Conservation (phyloP, 2,797 vertebrate genomes). For the Hydrocynus forskahlii region DNA sequence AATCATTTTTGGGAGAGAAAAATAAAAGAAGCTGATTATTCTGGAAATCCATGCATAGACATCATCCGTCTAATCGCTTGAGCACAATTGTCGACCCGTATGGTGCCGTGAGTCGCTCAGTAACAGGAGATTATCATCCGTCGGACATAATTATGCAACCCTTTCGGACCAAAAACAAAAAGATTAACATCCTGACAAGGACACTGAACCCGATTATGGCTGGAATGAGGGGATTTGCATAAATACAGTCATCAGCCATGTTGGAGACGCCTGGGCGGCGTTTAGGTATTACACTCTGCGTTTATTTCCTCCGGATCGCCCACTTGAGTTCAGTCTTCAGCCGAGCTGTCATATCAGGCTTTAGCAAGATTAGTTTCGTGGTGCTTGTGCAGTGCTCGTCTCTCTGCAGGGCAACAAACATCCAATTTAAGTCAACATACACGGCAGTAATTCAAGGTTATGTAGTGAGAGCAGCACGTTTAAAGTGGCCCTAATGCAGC, state of each 20-base stretch:
- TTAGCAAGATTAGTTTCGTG: not conserved
- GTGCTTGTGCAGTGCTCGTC: not conserved
- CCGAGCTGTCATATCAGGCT: not conserved
- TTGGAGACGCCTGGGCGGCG: not conserved
- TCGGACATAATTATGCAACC: too few relatives aligned
- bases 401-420: conserved; percentile 6
- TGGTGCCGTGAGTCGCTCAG: too few relatives aligned
- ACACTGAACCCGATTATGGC: not conserved
- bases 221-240: conserved; percentile 1
- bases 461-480: conserved; percentile 10
- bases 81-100: too few relatives aligned
- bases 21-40: too few relatives aligned
- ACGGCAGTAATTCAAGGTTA: conserved; percentile 12
- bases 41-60: too few relatives aligned
- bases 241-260: not conserved
- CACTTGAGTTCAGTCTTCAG: conserved; percentile 6
- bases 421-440: conserved; percentile 16
- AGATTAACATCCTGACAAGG: not conserved
- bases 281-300: not conserved
- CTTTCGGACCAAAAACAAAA: not conserved
- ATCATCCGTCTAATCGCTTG: too few relatives aligned
- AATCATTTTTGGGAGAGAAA: too few relatives aligned
- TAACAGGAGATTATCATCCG: too few relatives aligned
- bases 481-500: not conserved
- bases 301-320: conserved; percentile 7